These are phyloP conservation scores for Zelostemma sp. DNA, from an alignment of 1,140 invertebrate genomes.

Conservation along the genomic window DNA sequence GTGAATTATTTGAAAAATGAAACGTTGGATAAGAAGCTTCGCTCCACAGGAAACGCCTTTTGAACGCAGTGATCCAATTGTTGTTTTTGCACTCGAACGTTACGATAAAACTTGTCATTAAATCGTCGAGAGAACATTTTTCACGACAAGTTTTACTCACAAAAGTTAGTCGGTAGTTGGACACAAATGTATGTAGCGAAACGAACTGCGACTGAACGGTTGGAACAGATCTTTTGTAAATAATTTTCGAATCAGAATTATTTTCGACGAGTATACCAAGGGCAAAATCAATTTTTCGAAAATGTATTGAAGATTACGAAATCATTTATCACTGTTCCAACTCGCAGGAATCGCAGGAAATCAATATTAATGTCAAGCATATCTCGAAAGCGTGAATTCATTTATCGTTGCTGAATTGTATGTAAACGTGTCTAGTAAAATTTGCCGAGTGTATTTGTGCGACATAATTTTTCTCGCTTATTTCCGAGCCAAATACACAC, in stretches of 20 bases:
- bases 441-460: neutral
- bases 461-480: neutral
- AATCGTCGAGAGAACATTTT: neutral
- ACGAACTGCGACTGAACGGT: neutral
- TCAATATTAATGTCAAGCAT: constrained; percentile 26
- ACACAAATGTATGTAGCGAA: constrained; percentile 1
- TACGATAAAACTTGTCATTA: constrained; percentile 2
- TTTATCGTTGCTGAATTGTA: constrained; percentile 34
- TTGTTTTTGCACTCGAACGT: constrained; percentile 18
- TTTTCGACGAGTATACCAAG: too few species aligned
- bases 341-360: constrained; percentile 3
- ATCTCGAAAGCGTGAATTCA: constrained; percentile 29
- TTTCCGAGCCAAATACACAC: neutral
- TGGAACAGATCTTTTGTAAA: neutral
- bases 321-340: constrained; percentile 3
- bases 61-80: neutral
- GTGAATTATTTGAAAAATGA: neutral
- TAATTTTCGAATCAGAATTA: neutral
- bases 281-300: too few species aligned
- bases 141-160: neutral
- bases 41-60: constrained; percentile 2
- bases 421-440: constrained; percentile 34
- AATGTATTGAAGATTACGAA: neutral
- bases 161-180: constrained; percentile 4
- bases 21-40: constrained; percentile 9